Percentiles rank a stretch among this genome's conserved stretches.
phyloP scores from a whole-genome alignment of 2,888 invertebrate species.

The Nyleta sp. region DNA sequence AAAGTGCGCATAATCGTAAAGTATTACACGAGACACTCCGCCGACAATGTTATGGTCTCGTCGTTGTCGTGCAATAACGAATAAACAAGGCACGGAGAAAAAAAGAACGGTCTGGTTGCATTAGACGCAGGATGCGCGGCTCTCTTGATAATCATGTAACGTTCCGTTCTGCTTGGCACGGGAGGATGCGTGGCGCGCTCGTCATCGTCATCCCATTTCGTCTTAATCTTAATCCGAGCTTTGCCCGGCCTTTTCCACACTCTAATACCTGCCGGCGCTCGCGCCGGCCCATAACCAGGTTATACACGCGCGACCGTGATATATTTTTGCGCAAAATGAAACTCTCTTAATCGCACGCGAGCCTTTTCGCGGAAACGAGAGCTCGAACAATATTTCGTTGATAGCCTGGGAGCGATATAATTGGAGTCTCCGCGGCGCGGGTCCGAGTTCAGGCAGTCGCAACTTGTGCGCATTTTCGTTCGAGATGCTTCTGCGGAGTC shows the following conservation, averaged over 20 bases:
- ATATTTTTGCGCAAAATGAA: constrained; percentile 43
- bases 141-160: constrained; percentile 71
- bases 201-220: constrained; percentile 69
- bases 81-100: constrained; percentile 25
- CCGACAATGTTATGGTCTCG: not conserved
- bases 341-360: constrained; percentile 77
- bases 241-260: constrained; percentile 78
- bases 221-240: constrained; percentile 68
- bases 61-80: constrained; percentile 32
- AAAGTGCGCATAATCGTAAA: no score
- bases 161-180: constrained; percentile 81
- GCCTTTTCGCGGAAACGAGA: constrained; percentile 69
- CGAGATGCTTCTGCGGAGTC: no score
- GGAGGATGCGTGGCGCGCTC: constrained; percentile 74
- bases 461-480: no score
- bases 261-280: constrained; percentile 79
- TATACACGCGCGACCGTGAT: constrained; percentile 69
- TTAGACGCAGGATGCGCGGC: constrained; percentile 55
- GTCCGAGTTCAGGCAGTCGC: no score
- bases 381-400: constrained; percentile 18
- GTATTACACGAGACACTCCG: not conserved
- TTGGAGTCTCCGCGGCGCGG: no score
- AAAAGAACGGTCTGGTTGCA: constrained; percentile 38
- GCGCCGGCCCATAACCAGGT: constrained; percentile 78
- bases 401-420: no score